phyloP scores from a whole-genome alignment of 2,888 invertebrate species.

The Chrysopilus asiliformis region DNA sequence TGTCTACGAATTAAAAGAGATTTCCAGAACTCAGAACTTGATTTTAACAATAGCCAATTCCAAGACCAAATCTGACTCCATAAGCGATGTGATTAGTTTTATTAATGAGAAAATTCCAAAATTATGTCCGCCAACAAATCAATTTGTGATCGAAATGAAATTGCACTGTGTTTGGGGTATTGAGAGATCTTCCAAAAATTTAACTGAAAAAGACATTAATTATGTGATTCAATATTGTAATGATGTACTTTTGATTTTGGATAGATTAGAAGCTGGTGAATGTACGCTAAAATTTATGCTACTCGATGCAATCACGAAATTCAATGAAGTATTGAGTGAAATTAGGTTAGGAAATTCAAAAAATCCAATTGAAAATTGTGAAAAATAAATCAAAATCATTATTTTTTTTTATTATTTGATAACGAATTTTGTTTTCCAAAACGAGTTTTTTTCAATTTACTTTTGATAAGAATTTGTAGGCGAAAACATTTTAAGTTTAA shows the following conservation, averaged over 20 bases:
- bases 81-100: slow-evolving; percentile 31
- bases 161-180: slow-evolving; percentile 34
- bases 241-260: slow-evolving; percentile 29
- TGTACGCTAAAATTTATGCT: slow-evolving; percentile 31
- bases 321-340: slow-evolving; percentile 1
- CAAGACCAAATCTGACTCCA: slow-evolving; percentile 27
- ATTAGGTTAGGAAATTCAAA: too few relatives aligned
- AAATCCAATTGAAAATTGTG: not conserved
- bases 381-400: not conserved
- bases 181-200: slow-evolving; percentile 24
- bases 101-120: slow-evolving; percentile 31
- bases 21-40: slow-evolving; percentile 32
- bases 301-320: slow-evolving; percentile 25
- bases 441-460: too few relatives aligned
- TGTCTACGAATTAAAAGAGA: slow-evolving; percentile 27
- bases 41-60: slow-evolving; percentile 31
- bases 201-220: slow-evolving; percentile 25
- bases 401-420: too few relatives aligned
- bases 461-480: too few relatives aligned
- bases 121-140: slow-evolving; percentile 32
- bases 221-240: slow-evolving; percentile 30
- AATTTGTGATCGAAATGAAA: slow-evolving; percentile 34
- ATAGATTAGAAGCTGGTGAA: slow-evolving; percentile 32
- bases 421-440: too few relatives aligned
- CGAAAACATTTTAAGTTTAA: too few relatives aligned